These are phyloP conservation scores for Stenichneumon culpator DNA, from an alignment of 2,888 invertebrate species.

Conservation along the genomic window DNA sequence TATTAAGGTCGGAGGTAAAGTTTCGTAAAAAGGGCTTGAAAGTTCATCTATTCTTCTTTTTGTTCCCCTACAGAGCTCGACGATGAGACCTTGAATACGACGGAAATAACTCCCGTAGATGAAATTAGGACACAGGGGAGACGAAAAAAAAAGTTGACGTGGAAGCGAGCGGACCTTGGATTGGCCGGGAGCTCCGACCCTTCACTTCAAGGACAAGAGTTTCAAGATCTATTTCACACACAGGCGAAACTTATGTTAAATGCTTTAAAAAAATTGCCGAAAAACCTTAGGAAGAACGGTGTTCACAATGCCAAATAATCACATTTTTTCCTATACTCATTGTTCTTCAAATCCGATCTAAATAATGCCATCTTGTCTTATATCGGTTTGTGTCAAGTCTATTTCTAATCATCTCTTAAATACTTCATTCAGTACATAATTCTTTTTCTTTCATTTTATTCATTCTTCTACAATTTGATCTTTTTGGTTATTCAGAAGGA, in stretches of 20 bases:
- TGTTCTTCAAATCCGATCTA: too few species aligned
- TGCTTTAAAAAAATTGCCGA: not conserved
- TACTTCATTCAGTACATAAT: too few species aligned
- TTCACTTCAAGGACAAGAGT: not conserved
- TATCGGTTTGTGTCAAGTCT: too few species aligned
- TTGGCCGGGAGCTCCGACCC: slow-evolving; percentile 3
- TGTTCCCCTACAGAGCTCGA: not conserved
- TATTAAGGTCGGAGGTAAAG: not conserved
- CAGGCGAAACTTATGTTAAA: not conserved
- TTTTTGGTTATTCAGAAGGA: too few species aligned
- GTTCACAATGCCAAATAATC: too few species aligned
- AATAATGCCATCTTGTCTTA: too few species aligned
- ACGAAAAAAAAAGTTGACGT: not conserved
- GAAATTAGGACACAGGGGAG: slow-evolving; percentile 23
- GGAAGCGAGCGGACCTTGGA: not conserved
- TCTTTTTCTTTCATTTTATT: too few species aligned
- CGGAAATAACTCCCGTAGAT: slow-evolving; percentile 16
- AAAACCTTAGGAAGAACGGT: too few species aligned
- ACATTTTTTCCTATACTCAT: too few species aligned
- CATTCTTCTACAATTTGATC: too few species aligned
- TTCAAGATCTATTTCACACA: slow-evolving; percentile 4
- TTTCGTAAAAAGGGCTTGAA: not conserved
- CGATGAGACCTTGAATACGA: slow-evolving; percentile 16
- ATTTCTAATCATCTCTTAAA: too few species aligned
- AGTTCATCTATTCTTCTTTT: not conserved